Percentiles rank a stretch among this genome's conserved stretches.
These are phyloP conservation scores for Erannis defoliaria DNA, from an alignment of 2,888 invertebrate genomes.

Conservation along the genomic window DNA sequence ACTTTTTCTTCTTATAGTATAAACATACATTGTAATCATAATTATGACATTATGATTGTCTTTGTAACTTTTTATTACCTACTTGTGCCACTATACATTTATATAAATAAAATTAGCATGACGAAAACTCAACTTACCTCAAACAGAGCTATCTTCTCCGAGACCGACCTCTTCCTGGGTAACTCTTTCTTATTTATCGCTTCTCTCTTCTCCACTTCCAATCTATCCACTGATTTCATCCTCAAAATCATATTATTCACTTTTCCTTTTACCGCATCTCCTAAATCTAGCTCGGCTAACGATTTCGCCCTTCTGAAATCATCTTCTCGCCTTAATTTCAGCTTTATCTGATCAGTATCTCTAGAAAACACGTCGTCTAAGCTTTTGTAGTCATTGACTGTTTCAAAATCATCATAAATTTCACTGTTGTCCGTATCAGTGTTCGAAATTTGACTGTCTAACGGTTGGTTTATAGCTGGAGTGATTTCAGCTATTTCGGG, in stretches of 20 bases:
- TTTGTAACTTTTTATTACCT: no score
- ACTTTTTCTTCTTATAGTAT: no score
- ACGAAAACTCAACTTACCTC: constrained; percentile 60
- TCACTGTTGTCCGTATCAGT: constrained; percentile 12
- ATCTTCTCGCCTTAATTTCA: constrained; percentile 36
- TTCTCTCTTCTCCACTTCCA: constrained; percentile 53
- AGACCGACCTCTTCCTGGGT: constrained; percentile 66
- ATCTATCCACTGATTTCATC: constrained; percentile 65
- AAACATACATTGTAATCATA: no score
- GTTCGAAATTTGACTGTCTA: constrained; percentile 6
- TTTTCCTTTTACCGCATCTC: constrained; percentile 64
- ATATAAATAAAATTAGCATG: no score
- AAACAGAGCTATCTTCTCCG: constrained; percentile 74
- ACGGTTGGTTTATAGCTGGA: not conserved
- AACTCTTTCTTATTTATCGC: constrained; percentile 62
- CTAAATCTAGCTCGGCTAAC: constrained; percentile 67
- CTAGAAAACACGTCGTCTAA: constrained; percentile 27
- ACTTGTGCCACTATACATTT: no score
- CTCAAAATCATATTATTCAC: constrained; percentile 64
- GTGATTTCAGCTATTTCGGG: not conserved
- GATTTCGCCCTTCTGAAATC: constrained; percentile 54
- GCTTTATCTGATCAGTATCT: constrained; percentile 28
- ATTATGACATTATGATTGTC: no score
- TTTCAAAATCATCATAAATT: constrained; percentile 23
- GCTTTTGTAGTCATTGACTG: constrained; percentile 31